Conservation (phyloP, 2,888 invertebrate genomes). For the Globia sparganii region DNA sequence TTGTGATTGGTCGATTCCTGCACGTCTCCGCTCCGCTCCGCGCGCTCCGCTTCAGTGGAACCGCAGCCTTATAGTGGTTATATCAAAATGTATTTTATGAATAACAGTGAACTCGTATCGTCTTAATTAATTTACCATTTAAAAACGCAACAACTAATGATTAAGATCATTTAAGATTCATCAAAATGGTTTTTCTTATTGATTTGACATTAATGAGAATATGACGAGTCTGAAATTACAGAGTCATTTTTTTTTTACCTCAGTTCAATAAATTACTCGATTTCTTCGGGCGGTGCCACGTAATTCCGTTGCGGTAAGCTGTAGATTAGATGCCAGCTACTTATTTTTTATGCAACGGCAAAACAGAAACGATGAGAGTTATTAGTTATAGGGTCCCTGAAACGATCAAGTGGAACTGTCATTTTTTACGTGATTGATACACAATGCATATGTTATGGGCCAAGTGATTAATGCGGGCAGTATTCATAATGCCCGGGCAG, state of each 20-base stretch:
- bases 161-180: neutral
- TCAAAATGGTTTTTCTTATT: conserved; percentile 4
- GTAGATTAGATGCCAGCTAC: neutral
- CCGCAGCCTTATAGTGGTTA: neutral
- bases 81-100: neutral
- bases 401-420: neutral
- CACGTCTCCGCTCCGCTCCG: too few relatives aligned
- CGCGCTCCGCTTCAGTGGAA: too few relatives aligned
- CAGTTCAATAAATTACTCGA: neutral
- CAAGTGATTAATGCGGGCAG: too few relatives aligned
- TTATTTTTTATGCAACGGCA: neutral
- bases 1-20: too few relatives aligned
- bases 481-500: too few relatives aligned
- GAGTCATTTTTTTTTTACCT: neutral
- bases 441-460: too few relatives aligned
- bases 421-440: neutral
- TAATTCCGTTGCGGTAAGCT: neutral
- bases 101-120: too few relatives aligned
- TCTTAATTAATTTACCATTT: neutral
- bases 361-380: neutral
- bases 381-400: neutral
- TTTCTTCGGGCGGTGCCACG: neutral
- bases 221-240: neutral
- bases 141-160: neutral
- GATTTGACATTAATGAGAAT: conserved; percentile 1